A percentile compares a stretch with the other conserved stretches of the same genome.
These are phyloP conservation scores for Columba guinea DNA, from an alignment of 2,797 vertebrate species.

Conservation along the genomic window DNA sequence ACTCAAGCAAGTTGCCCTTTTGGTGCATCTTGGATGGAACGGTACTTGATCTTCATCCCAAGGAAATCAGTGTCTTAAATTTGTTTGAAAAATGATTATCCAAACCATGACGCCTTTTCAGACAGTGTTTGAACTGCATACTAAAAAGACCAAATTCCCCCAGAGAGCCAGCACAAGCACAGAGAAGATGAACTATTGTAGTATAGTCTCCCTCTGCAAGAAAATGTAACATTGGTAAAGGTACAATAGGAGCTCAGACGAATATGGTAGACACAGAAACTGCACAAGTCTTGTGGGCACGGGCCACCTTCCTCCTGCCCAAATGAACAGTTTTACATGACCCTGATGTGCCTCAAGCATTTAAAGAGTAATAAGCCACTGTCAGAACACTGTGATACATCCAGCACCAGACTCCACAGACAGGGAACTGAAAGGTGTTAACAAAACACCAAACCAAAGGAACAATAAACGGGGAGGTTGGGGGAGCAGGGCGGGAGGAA, in stretches of 20 bases:
- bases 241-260: background rate
- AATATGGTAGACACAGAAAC: background rate
- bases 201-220: background rate
- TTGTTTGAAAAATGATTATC: constrained; percentile 63
- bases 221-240: background rate
- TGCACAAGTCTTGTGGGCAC: background rate
- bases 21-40: constrained; percentile 47
- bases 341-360: background rate
- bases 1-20: constrained; percentile 62
- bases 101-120: constrained; percentile 29
- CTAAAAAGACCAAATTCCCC: background rate
- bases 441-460: background rate
- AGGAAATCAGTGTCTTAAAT: constrained; percentile 62
- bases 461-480: too few relatives aligned
- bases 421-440: background rate
- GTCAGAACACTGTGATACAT: background rate
- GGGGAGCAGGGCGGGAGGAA: background rate
- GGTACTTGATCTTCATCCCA: constrained; percentile 63
- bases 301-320: background rate
- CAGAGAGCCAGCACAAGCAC: background rate
- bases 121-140: constrained; percentile 41
- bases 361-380: background rate
- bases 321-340: background rate
- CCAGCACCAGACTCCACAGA: background rate
- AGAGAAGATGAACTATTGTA: background rate